Percentiles rank a stretch among this genome's conserved stretches.
Conservation (phyloP, 2,888 invertebrate species). For the Drosophila infuscata region DNA sequence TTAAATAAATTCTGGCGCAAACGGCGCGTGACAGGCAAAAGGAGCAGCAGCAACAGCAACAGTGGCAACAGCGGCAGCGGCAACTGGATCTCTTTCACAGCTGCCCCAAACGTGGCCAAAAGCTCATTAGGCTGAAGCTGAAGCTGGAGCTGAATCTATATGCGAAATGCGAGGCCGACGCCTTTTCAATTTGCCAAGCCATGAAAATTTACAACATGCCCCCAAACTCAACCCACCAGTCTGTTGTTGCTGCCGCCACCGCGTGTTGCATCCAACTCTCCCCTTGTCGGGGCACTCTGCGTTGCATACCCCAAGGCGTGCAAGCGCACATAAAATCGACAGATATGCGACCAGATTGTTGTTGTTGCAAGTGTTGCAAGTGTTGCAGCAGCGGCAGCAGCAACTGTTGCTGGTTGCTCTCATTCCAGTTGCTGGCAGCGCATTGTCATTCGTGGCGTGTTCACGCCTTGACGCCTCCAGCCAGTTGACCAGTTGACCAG, state of each 20-base stretch:
- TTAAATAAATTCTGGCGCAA: conserved; percentile 80
- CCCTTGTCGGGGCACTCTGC: conserved; percentile 22
- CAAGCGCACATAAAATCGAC: conserved; percentile 83
- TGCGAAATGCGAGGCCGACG: conserved; percentile 74
- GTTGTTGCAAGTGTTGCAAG: conserved; percentile 24
- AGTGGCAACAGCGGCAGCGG: background rate
- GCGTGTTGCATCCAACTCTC: background rate
- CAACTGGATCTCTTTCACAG: conserved; percentile 14
- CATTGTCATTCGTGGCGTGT: conserved; percentile 79
- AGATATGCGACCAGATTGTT: conserved; percentile 65
- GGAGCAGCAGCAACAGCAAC: conserved; percentile 4
- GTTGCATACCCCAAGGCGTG: conserved; percentile 82
- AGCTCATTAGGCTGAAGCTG: conserved; percentile 66
- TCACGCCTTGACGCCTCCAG: conserved; percentile 81
- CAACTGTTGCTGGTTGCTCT: conserved; percentile 35
- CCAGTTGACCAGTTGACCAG: conserved; percentile 40
- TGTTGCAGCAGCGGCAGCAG: conserved; percentile 30
- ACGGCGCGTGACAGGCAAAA: conserved; percentile 74
- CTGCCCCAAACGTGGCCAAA: conserved; percentile 44
- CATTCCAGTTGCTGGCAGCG: conserved; percentile 50
- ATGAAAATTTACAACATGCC: conserved; percentile 70
- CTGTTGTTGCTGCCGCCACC: background rate
- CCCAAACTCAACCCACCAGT: conserved; percentile 5
- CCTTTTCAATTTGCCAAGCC: conserved; percentile 79
- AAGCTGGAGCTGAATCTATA: conserved; percentile 59